Conservation (phyloP, 2,113 vertebrate genomes). For the Lanius ludovicianus region DNA sequence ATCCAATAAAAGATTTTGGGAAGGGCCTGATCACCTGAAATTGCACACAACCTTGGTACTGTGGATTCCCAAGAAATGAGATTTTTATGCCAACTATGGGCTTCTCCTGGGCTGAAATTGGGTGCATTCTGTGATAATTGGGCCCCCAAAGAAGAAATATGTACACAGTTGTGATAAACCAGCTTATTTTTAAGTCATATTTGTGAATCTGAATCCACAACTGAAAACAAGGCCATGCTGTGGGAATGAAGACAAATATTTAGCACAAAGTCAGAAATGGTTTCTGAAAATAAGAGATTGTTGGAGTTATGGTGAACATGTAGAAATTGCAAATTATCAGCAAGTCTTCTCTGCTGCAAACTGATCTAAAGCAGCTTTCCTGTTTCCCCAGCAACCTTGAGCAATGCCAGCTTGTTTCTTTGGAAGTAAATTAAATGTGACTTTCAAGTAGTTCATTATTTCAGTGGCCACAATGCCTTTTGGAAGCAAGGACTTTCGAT, state of each 20-base stretch:
- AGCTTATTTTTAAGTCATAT: slow-evolving; percentile 48
- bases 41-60: not conserved
- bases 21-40: not conserved
- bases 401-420: slow-evolving; percentile 75
- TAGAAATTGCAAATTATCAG: slow-evolving; percentile 71
- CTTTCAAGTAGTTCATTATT: slow-evolving; percentile 82
- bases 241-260: slow-evolving; percentile 37
- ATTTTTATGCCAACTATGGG: slow-evolving; percentile 32
- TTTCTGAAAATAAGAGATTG: slow-evolving; percentile 64
- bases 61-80: slow-evolving; percentile 43
- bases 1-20: not conserved
- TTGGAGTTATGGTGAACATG: slow-evolving; percentile 53
- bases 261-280: slow-evolving; percentile 57
- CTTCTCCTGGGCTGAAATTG: slow-evolving; percentile 42
- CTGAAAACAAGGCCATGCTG: slow-evolving; percentile 59
- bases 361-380: slow-evolving; percentile 75
- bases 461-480: slow-evolving; percentile 76
- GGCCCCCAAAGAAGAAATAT: slow-evolving; percentile 46
- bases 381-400: slow-evolving; percentile 80
- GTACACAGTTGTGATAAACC: slow-evolving; percentile 56
- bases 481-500: slow-evolving; percentile 68
- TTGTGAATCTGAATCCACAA: slow-evolving; percentile 35
- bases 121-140: slow-evolving; percentile 60
- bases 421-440: slow-evolving; percentile 80
- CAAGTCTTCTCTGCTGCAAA: slow-evolving; percentile 61